Evolutionary conservation across 2,888 invertebrate species (phyloP).

Genomic region (Cheilosia vulpina): DNA sequence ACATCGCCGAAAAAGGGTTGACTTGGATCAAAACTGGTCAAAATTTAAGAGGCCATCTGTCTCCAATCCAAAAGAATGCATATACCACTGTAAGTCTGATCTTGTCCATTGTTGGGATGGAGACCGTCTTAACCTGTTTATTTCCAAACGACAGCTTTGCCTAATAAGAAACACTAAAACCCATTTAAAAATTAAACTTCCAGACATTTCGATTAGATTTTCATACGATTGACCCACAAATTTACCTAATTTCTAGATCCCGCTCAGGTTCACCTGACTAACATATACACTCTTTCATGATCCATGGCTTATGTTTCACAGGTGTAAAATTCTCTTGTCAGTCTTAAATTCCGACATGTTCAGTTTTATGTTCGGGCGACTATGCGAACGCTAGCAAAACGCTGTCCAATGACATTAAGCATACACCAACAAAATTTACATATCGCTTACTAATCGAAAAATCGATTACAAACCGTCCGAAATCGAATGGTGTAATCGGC

Average conservation of each 20-base stretch:
- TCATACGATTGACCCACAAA: slow-evolving; percentile 47
- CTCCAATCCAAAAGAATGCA: too few species aligned
- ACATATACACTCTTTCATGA: not conserved
- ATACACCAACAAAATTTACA: not conserved
- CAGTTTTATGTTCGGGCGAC: slow-evolving; percentile 54
- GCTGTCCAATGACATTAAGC: slow-evolving; percentile 61
- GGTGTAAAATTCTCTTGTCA: slow-evolving; percentile 41
- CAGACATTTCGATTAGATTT: not conserved
- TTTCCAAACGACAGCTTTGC: not conserved
- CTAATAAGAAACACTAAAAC: not conserved
- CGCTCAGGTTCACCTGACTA: not conserved
- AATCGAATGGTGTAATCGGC: slow-evolving; percentile 68
- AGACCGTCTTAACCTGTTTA: not conserved
- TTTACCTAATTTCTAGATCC: slow-evolving; percentile 9
- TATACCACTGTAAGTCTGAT: too few species aligned
- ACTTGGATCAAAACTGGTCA: too few species aligned
- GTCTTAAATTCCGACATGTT: slow-evolving; percentile 56
- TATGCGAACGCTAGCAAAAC: slow-evolving; percentile 51
- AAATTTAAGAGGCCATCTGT: too few species aligned
- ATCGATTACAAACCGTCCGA: slow-evolving; percentile 58
- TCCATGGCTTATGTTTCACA: slow-evolving; percentile 22
- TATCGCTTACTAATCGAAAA: slow-evolving; percentile 50
- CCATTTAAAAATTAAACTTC: not conserved
- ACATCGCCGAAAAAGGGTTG: too few species aligned
- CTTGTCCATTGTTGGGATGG: too few species aligned